Base-by-base conservation (phyloP, 2,888 invertebrate species). In the Drosophila robusta region DNA sequence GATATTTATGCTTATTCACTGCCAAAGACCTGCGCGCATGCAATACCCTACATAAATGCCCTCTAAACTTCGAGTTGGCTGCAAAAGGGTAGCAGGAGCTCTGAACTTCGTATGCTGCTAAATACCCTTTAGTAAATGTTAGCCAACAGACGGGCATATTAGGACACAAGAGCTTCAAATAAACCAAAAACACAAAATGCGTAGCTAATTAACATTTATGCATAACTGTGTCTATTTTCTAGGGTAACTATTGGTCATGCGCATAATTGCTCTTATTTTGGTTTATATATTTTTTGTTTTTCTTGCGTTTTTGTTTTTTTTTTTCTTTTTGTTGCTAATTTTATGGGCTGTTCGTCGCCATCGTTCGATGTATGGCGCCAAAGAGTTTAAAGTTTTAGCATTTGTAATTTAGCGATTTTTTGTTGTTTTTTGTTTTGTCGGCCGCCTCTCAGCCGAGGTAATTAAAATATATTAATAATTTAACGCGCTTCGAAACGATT, bases 401-500 rank as follows among this genome's bases (percentile, higher is more conserved):
- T 75, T 75, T 75, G 78, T 85, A 85, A 84, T 87, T 84, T 88
- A 22, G 26, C 41, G 26, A 26, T 16, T 39, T 29, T 16, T 34
- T 14, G 14, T 38, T 12, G 44, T n/a, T 26, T 44, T 46, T 18
- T 22, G 24, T 18, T 34, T 46, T 44, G 38, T 39, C 14, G 50
- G 63, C 41, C 36, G 44, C 18, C 44, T 36, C 22, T 42, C 50
- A 18, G 29, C 42, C 41, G 54, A 57, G 83, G 44, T 85, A 78
- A 87, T 89, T 80, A 78, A 85, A 89, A 89, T 89, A 81, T 89
- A 87, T 85, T 87, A 87, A 84, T 84, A 85, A 87, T 80, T 76
- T 87, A 84, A 78, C 75, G 81, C 87, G 78, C 78, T 66, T 70
- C 60, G 22, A 39, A 22, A 12, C 67, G 42, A 75, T 75, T 75